Percentiles rank a stretch among this genome's conserved stretches.
Conservation (phyloP, 1,140 invertebrate species). For the Camponotus pennsylvanicus region DNA sequence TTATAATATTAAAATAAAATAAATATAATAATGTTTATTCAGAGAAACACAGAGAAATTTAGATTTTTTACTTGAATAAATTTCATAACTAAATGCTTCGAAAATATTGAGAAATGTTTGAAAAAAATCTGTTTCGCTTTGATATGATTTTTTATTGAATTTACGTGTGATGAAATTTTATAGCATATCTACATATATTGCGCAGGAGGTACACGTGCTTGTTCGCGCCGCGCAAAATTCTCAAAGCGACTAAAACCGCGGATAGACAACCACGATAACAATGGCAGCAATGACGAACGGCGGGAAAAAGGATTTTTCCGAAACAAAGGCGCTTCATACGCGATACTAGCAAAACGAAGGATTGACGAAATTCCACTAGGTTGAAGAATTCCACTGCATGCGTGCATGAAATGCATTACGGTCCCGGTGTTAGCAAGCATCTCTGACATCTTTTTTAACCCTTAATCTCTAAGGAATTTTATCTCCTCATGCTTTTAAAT, state of each 20-base stretch:
- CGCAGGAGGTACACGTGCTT: background rate
- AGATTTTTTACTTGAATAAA: background rate
- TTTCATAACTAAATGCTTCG: background rate
- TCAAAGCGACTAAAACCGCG: constrained; percentile 38
- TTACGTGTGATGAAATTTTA: constrained; percentile 1
- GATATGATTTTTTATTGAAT: constrained; percentile 17
- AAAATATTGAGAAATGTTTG: constrained; percentile 17
- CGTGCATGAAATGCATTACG: constrained; percentile 32
- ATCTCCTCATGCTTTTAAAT: background rate
- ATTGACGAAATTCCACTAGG: constrained; percentile 49
- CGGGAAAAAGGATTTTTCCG: constrained; percentile 30
- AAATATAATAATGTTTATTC: background rate
- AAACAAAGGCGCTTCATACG: constrained; percentile 48
- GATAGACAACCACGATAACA: constrained; percentile 51
- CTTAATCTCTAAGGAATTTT: constrained; percentile 27
- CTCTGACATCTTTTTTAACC: constrained; percentile 10
- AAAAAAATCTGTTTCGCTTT: background rate
- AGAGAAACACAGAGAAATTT: background rate
- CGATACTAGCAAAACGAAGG: constrained; percentile 22
- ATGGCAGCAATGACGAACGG: constrained; percentile 45
- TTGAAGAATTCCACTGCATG: constrained; percentile 30
- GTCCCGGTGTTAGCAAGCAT: constrained; percentile 2
- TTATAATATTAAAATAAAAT: background rate
- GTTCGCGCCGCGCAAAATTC: constrained; percentile 13
- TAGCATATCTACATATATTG: background rate